A percentile compares a stretch with the other conserved stretches of the same genome.
Evolutionary conservation across 2,888 invertebrate genomes (phyloP).

Genomic region (Mellilla xanthometata): DNA sequence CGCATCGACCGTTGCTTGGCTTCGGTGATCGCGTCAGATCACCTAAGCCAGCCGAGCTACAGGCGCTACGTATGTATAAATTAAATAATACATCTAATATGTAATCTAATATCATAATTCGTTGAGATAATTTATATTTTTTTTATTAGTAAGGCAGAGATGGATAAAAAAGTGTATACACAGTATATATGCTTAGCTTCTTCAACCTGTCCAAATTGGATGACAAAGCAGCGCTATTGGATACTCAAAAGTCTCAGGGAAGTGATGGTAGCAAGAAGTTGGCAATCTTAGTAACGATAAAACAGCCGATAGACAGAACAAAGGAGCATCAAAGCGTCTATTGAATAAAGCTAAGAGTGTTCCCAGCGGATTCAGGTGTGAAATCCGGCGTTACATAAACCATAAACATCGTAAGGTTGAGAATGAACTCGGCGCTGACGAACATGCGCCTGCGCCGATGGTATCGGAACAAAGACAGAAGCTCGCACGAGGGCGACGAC

Average conservation of each 20-base stretch:
- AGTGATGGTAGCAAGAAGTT: constrained; percentile 36
- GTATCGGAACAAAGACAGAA: constrained; percentile 50
- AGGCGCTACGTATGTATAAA: no score
- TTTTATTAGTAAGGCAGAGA: background rate
- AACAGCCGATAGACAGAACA: constrained; percentile 43
- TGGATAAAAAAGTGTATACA: constrained; percentile 51
- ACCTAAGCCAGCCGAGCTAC: no score
- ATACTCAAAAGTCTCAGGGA: constrained; percentile 51
- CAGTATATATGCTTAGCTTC: no score
- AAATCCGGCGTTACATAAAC: constrained; percentile 31
- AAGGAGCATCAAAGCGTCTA: constrained; percentile 36
- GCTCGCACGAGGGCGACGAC: constrained; percentile 67
- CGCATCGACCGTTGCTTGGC: no score
- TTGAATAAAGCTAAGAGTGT: constrained; percentile 26
- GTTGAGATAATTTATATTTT: no score
- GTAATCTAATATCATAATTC: no score
- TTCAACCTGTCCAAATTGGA: background rate
- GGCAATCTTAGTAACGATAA: constrained; percentile 39
- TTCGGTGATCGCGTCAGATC: no score
- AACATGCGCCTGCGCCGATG: constrained; percentile 29
- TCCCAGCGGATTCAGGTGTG: constrained; percentile 21
- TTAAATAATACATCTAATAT: no score
- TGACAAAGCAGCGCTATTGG: background rate
- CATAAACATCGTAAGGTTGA: constrained; percentile 37
- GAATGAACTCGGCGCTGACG: constrained; percentile 29